Base-by-base conservation (phyloP, 2,888 invertebrate genomes). In the Pandemis cinnamomeana region DNA sequence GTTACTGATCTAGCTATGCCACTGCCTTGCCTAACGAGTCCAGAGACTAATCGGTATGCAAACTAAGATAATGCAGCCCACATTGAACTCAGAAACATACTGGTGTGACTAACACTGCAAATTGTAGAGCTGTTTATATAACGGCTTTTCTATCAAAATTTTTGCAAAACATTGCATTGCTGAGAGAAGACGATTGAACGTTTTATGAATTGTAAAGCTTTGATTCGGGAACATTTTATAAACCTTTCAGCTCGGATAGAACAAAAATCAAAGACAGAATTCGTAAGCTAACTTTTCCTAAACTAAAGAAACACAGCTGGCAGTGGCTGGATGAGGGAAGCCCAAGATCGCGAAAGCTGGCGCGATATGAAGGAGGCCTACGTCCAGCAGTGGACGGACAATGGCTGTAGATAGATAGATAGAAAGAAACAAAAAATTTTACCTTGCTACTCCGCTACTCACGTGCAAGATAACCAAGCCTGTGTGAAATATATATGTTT, bases 1-100 rank as follows among this genome's bases (percentile, higher is more conserved):
- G 46, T 61, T 20, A 13, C 42, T 58, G 68, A 75, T 75, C 61
- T 70, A 10, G 55, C 11, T 63, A 68, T 58, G 55, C 63, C 8
- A 44, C 55, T 41, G 58, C 48, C 20, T 3, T 20, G 13, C 27
- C 11, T 36, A 61, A 58, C 5, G 58, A 5, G 58, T 58, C 58
- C 27, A 27, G 27, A 58, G 58, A 27, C 63, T 63, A 46, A 63
- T 63, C 20, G 7, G 27, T 7, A 64, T 64, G 46, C 63, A 64
- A 20, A 64, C 20, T 27, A 20, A 2, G 46, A 64, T 64, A 44
- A 44, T 8, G 62, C 62, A n/a, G 44, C 42, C 7, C 42, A 44
- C 8, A 15, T 62, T 15, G 44, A 15, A 27, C 27, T 27, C 5
- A 27, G 5, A 27, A 27, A 10, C 58, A 27, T 1, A 55, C 51